These are phyloP conservation scores for Drosophila miranda DNA, from an alignment of 1,140 invertebrate species.

Conservation along the genomic window DNA sequence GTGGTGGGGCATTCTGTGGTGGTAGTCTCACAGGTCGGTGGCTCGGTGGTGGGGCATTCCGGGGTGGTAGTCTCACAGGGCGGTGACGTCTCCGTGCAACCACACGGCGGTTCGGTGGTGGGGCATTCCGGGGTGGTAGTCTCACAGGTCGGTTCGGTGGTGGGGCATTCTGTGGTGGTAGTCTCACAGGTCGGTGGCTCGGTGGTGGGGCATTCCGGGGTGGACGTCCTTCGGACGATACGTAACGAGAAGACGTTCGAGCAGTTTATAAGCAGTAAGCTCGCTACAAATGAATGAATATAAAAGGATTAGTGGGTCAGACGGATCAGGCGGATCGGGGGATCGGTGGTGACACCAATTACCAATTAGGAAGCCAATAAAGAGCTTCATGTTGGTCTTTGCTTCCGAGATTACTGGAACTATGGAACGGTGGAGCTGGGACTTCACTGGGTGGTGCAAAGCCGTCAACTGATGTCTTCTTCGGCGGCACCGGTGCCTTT, in stretches of 20 bases:
- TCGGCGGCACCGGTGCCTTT: slow-evolving; percentile 5
- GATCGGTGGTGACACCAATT: slow-evolving; percentile 5
- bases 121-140: too few species aligned
- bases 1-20: neutral
- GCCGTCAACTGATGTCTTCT: slow-evolving; percentile 27
- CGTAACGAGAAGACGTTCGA: too few species aligned
- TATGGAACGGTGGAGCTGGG: too few species aligned
- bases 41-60: too few species aligned
- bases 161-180: too few species aligned
- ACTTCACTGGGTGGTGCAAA: slow-evolving; percentile 10
- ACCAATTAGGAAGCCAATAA: slow-evolving; percentile 20
- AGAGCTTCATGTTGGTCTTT: slow-evolving; percentile 21
- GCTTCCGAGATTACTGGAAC: neutral
- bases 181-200: too few species aligned
- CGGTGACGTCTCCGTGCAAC: neutral
- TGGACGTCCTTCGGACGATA: too few species aligned
- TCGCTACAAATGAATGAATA: neutral
- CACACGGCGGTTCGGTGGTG: neutral
- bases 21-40: too few species aligned
- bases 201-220: too few species aligned
- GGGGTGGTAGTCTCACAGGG: too few species aligned
- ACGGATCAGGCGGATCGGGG: slow-evolving; percentile 13
- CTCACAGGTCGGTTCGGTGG: too few species aligned
- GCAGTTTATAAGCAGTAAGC: neutral
- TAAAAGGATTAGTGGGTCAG: too few species aligned